Base-by-base conservation (phyloP, 1,140 invertebrate genomes). In the Muscidifurax raptorellus region DNA sequence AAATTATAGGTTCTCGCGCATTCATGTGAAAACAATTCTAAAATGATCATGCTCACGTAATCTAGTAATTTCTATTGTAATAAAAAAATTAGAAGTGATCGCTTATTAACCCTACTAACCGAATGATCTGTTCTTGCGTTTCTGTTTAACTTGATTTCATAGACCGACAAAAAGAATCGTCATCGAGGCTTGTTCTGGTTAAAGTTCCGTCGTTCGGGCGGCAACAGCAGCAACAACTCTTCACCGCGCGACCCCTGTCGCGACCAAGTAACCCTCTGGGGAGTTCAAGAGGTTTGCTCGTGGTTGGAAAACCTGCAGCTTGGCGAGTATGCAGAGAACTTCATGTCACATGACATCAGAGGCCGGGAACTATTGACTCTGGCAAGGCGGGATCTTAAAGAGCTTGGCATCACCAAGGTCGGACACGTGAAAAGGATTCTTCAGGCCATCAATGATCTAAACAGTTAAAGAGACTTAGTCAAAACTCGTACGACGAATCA, bases 341-440 rank as follows among this genome's bases (percentile, higher is more conserved):
- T 99, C 89, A 94, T 96, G 2, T 95, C 95, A 27, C 97, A 99
- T 91, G 98, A 99, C 91, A 97, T 99, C 85, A 95, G 97, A 59
- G 98, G 98, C 6, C 94, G 96, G 30, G 98, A 99, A 90, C 94
- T 99, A 15, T 93, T 99, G 0, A 95, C 96, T 13, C 92, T 99
- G 72, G 97, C 98, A 5, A 94, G 98, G 77, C 92, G 97, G 25
- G 97, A 98, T 91, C 94, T 98, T 0, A 96, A 98, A 90, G 98
- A 99, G 87, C 94, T 99, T 18, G 98, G 98, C 30, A 96, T 99
- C 32, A 96, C 96, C 2, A 99, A 99, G 94, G 95, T 99, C 47
- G 98, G 98, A 7, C 98, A 99, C 90, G 95, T 99, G 3, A 99
- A 99, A 92, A 95, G 98, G 86, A 97, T 99, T 85, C 95, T 98